Conservation (phyloP, 2,888 invertebrate species). For the Barypeithes pellucidus region DNA sequence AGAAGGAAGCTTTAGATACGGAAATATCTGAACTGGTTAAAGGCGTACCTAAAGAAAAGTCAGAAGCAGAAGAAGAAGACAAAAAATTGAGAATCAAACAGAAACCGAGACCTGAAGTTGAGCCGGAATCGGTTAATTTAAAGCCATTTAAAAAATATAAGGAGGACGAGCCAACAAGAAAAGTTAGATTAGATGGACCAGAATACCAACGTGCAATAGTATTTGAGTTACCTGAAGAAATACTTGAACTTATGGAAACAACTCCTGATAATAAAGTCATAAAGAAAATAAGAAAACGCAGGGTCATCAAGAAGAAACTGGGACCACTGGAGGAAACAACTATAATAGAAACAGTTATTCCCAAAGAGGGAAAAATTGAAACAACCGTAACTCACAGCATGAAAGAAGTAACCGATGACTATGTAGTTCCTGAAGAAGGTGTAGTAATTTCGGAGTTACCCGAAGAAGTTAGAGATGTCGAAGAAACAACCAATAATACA, state of each 20-base stretch:
- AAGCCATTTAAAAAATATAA: conserved; percentile 61
- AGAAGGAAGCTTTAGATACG: conserved; percentile 55
- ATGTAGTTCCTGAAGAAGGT: conserved; percentile 49
- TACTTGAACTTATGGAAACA: conserved; percentile 50
- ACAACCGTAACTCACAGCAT: conserved; percentile 55
- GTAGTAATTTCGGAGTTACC: conserved; percentile 61
- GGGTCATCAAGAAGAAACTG: conserved; percentile 61
- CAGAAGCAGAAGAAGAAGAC: conserved; percentile 66
- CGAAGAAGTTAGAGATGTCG: conserved; percentile 64
- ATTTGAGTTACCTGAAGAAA: conserved; percentile 67
- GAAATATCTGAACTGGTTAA: conserved; percentile 58
- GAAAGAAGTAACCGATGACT: conserved; percentile 54
- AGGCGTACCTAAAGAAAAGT: conserved; percentile 62
- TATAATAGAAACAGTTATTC: conserved; percentile 60
- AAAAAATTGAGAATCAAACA: conserved; percentile 66
- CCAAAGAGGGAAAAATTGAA: conserved; percentile 58
- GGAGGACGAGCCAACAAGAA: conserved; percentile 61
- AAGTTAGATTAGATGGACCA: conserved; percentile 58
- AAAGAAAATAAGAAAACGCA: conserved; percentile 60
- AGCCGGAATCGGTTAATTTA: conserved; percentile 58
- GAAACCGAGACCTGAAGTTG: conserved; percentile 61
- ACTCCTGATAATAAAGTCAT: conserved; percentile 57
- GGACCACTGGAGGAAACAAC: conserved; percentile 59
- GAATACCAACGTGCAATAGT: conserved; percentile 57
- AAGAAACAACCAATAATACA: conserved; percentile 56